A percentile compares a stretch with the other conserved stretches of the same genome.
These are phyloP conservation scores for Lumbricus terrestris DNA, from an alignment of 2,888 invertebrate genomes.

Conservation along the genomic window DNA sequence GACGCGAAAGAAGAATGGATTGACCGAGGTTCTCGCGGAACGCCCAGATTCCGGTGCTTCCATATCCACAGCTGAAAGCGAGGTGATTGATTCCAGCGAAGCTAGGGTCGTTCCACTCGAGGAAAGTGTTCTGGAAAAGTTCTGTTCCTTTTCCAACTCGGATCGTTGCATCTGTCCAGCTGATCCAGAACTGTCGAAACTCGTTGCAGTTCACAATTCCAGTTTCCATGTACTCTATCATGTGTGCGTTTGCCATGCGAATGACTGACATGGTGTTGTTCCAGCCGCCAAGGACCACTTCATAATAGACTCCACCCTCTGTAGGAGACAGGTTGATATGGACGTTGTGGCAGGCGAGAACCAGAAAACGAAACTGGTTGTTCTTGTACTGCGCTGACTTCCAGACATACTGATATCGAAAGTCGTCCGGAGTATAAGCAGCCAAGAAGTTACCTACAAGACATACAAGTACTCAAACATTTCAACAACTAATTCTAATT, in stretches of 20 bases:
- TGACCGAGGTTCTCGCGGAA: slow-evolving; percentile 23
- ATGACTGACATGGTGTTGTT: slow-evolving; percentile 27
- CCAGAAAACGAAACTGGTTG: slow-evolving; percentile 25
- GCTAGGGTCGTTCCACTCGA: slow-evolving; percentile 15
- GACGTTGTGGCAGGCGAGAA: slow-evolving; percentile 25
- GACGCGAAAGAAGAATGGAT: not conserved
- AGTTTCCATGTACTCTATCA: slow-evolving; percentile 4
- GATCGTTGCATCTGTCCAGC: slow-evolving; percentile 20
- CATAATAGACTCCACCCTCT: slow-evolving; percentile 13
- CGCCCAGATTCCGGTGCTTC: not conserved
- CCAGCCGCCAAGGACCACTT: slow-evolving; percentile 23
- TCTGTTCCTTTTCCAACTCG: slow-evolving; percentile 21
- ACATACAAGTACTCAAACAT: not conserved
- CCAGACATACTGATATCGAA: slow-evolving; percentile 27
- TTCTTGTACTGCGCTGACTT: slow-evolving; percentile 18
- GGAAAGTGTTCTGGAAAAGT: not conserved
- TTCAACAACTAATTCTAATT: not conserved
- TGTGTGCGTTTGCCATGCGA: not conserved
- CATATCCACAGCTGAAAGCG: slow-evolving; percentile 17
- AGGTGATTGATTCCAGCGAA: slow-evolving; percentile 23
- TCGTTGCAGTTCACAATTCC: slow-evolving; percentile 13
- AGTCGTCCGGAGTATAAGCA: slow-evolving; percentile 23
- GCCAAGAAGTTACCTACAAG: slow-evolving; percentile 26
- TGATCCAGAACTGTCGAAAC: slow-evolving; percentile 18
- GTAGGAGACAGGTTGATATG: slow-evolving; percentile 25